Base-by-base conservation (phyloP, 1,140 invertebrate species). In the Coelopa frigida region DNA sequence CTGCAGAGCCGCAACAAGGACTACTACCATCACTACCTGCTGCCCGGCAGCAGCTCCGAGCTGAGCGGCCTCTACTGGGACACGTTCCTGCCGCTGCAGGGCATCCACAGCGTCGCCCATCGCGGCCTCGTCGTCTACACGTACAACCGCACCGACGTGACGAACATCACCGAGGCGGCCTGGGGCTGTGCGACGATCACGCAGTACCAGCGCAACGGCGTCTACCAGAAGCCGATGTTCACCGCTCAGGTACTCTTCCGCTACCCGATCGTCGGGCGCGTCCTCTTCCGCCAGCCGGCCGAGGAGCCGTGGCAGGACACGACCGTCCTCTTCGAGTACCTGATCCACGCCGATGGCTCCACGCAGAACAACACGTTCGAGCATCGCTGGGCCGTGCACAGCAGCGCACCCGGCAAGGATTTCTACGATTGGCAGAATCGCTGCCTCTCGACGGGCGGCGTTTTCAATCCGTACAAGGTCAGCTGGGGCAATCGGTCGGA, bases 401-500 rank as follows among this genome's bases (percentile, higher is more conserved):
- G 74, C 46, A 59, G 67, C 31, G 63, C 78, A 0, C 79, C 78
- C 0, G 84, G 82, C n/a, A 81, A 80, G 54, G 93, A 96, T 68
- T 94, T 87, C 62, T 93, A 92, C 60, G 89, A 92, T 62, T 94
- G 90, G 89, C 85, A 82, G 35, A 79, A 75, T 44, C 72, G 93
- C 36, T 94, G 90, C 68, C 66, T 87, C 3, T 91, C 87, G 53
- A 78, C 87, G 5, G 88, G 86, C n/a, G 57, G 64, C 4, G 73
- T 85, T 45, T 93, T 77, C 58, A 91, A 95, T 73, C 90, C 91
- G 0, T 82, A 83, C 55, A 79, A 82, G 49, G 81, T 93, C 56
- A 71, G 70, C 47, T 71, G 72, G 45, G 72, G 75, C 52, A 64
- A 70, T 36, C 60, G 70, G 3, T 70, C 72, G 22, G 70, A 68